phyloP scores from a whole-genome alignment of 2,797 vertebrate species.

The Threskiornis aethiopicus region DNA sequence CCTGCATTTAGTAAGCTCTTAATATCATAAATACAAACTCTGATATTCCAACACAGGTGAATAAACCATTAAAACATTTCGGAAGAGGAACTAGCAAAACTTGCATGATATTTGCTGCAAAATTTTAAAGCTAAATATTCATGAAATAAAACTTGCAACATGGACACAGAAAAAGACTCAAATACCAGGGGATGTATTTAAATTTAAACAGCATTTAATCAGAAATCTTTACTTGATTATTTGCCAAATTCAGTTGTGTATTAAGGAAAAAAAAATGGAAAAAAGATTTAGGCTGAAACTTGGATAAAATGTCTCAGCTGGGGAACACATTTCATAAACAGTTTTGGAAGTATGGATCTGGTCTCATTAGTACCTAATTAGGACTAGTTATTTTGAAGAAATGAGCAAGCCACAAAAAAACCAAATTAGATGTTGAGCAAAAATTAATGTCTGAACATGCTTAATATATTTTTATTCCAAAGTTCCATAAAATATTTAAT shows the following conservation, averaged over 20 bases:
- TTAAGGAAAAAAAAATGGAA: conserved; percentile 1
- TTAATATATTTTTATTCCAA: conserved; percentile 47
- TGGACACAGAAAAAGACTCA: conserved; percentile 15
- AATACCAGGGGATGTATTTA: conserved; percentile 46
- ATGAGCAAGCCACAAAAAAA: conserved; percentile 56
- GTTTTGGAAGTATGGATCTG: conserved; percentile 64
- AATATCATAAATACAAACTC: conserved; percentile 43
- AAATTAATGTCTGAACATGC: conserved; percentile 43
- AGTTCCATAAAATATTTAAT: conserved; percentile 47
- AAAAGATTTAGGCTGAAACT: conserved; percentile 59
- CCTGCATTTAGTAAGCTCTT: conserved; percentile 48
- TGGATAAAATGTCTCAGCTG: conserved; percentile 65
- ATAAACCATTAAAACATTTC: conserved; percentile 21
- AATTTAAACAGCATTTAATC: conserved; percentile 63
- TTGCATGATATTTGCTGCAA: conserved; percentile 24
- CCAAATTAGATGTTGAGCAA: conserved; percentile 20
- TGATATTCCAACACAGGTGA: conserved; percentile 16
- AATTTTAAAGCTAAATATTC: conserved; percentile 51
- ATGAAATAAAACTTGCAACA: conserved; percentile 45
- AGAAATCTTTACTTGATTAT: conserved; percentile 59
- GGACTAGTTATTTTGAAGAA: conserved; percentile 68
- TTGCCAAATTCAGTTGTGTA: conserved; percentile 59
- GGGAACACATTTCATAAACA: conserved; percentile 68
- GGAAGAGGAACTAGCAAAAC: not conserved
- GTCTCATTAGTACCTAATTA: conserved; percentile 70